These are phyloP conservation scores for Picathartes gymnocephalus DNA, from an alignment of 2,113 vertebrate species.

Conservation along the genomic window DNA sequence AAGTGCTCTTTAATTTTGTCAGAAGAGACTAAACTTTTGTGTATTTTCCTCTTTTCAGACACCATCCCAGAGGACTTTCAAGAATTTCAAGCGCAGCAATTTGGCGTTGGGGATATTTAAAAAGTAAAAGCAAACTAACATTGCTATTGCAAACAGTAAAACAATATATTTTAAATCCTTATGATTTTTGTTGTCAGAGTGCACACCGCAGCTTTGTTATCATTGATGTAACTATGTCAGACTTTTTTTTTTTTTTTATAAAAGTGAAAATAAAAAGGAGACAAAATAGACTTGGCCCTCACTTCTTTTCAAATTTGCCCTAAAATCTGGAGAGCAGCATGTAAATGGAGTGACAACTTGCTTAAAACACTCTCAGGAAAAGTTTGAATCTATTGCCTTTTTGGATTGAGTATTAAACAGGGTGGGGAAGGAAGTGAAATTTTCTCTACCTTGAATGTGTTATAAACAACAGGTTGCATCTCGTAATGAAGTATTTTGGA, in stretches of 20 bases:
- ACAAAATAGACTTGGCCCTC: neutral
- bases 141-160: conserved; percentile 55
- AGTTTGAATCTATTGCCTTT: neutral
- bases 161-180: conserved; percentile 61
- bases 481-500: fast-evolving
- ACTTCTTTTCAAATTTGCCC: neutral
- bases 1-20: neutral
- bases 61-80: conserved; percentile 91
- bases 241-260: conserved; percentile 59
- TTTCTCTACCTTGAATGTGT: neutral
- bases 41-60: conserved; percentile 73
- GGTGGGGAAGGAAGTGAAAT: fast-evolving
- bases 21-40: neutral
- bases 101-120: conserved; percentile 73
- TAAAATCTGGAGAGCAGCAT: neutral
- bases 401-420: neutral
- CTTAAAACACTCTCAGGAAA: neutral
- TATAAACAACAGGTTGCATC: neutral
- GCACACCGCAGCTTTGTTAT: conserved; percentile 43
- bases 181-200: conserved; percentile 33
- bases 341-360: neutral
- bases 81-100: conserved; percentile 78
- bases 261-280: conserved; percentile 71
- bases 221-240: conserved; percentile 31
- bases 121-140: conserved; percentile 11